Conservation (phyloP, 2,888 invertebrate genomes). For the Aporophyla lueneburgensis region DNA sequence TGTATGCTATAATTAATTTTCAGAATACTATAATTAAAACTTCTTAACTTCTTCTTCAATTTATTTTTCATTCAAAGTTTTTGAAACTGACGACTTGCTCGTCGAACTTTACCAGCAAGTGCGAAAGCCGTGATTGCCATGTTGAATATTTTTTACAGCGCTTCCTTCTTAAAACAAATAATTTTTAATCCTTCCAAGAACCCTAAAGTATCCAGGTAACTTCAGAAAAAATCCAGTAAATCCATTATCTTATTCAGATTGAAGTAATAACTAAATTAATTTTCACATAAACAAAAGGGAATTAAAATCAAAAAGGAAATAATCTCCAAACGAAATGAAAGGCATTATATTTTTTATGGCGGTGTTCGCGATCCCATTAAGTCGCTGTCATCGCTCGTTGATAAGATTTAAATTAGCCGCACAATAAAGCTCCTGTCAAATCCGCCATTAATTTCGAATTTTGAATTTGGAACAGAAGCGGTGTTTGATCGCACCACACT, state of each 20-base stretch:
- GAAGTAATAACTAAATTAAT: constrained; percentile 71
- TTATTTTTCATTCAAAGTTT: constrained; percentile 1
- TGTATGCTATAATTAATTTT: neutral
- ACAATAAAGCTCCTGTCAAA: constrained; percentile 91
- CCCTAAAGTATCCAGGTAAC: neutral
- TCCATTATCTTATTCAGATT: constrained; percentile 48
- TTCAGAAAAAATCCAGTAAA: constrained; percentile 29
- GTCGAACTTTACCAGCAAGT: neutral
- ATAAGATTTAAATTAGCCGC: constrained; percentile 90
- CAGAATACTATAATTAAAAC: too few species aligned
- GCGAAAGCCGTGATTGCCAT: neutral
- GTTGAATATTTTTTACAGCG: neutral
- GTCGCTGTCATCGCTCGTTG: constrained; percentile 89
- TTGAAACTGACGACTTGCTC: neutral
- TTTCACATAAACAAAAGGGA: constrained; percentile 71
- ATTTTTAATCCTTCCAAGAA: neutral
- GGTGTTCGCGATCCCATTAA: constrained; percentile 88
- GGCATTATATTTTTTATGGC: constrained; percentile 85
- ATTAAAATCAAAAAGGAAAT: constrained; percentile 69
- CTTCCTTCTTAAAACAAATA: neutral
- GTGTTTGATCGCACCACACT: constrained; percentile 62
- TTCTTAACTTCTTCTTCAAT: too few species aligned
- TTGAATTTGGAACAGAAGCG: constrained; percentile 89
- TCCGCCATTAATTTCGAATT: constrained; percentile 89
- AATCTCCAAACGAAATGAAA: constrained; percentile 68